Evolutionary conservation across 2,113 vertebrate genomes (phyloP).

Genomic region (Petrocephalus microphthalmus): DNA sequence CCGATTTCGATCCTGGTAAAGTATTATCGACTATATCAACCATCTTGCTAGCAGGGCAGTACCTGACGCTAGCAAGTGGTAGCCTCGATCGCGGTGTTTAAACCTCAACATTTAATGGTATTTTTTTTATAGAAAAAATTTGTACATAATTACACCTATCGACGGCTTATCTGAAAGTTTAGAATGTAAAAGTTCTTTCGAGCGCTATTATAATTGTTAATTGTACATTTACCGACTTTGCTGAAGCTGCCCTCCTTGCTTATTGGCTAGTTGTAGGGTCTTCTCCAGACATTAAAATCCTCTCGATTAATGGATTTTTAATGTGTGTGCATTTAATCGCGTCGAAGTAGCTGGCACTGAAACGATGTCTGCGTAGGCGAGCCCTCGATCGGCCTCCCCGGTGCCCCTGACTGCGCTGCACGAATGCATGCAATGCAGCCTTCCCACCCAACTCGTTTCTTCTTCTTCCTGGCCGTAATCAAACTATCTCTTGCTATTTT

Average conservation of each 20-base stretch:
- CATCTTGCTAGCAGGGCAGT: not conserved
- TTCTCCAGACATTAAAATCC: not conserved
- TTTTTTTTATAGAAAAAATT: not conserved
- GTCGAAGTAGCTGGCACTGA: not conserved
- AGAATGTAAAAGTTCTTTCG: not conserved
- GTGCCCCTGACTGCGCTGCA: not conserved
- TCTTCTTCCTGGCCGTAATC: not conserved
- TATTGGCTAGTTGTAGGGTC: not conserved
- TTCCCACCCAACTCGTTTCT: not conserved
- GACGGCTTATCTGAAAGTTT: not conserved
- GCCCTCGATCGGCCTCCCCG: not conserved
- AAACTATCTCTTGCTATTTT: not conserved
- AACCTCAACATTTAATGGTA: not conserved
- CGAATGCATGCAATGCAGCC: not conserved
- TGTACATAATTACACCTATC: not conserved
- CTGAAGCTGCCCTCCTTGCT: not conserved
- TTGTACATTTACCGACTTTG: not conserved
- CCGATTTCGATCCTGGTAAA: slow-evolving; percentile 84
- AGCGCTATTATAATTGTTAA: not conserved
- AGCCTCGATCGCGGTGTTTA: slow-evolving; percentile 42
- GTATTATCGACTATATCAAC: not conserved
- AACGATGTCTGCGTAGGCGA: not conserved
- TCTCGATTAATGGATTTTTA: not conserved
- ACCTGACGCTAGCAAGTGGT: slow-evolving; percentile 38
- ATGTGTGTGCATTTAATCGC: not conserved